Evolutionary conservation across 2,113 vertebrate species (phyloP).

Genomic region (Cygnus buccinator): DNA sequence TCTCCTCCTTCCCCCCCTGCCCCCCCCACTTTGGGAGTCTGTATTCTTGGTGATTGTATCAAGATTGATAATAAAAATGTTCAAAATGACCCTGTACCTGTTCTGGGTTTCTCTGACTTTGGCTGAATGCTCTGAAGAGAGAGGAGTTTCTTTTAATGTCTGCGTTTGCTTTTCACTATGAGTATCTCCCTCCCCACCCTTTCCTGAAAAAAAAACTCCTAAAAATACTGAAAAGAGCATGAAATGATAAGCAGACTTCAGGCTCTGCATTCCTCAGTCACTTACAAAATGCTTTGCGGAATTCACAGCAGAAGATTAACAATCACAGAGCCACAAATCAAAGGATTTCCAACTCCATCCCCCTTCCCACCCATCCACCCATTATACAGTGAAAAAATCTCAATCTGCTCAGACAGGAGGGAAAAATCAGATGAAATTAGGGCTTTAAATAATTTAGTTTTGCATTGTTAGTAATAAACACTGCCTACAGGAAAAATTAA

Average conservation of each 20-base stretch:
- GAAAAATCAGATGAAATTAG: not conserved
- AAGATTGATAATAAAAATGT: not conserved
- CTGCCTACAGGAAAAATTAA: not conserved
- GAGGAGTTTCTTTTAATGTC: not conserved
- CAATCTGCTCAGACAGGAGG: not conserved
- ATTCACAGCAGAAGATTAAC: conserved; percentile 26
- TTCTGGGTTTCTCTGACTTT: not conserved
- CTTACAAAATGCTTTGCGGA: not conserved
- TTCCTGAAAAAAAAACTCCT: not conserved
- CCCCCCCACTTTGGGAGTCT: not conserved
- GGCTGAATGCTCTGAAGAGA: not conserved
- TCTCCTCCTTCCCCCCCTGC: not conserved
- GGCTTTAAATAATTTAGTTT: not conserved
- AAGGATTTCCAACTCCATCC: conserved; percentile 6
- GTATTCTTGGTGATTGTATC: not conserved
- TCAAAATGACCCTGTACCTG: not conserved
- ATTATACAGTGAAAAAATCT: not conserved
- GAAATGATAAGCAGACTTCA: not conserved
- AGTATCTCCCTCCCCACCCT: not conserved
- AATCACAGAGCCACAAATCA: conserved; percentile 1
- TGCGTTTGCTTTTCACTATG: not conserved
- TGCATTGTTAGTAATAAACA: not conserved
- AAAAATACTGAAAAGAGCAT: not conserved
- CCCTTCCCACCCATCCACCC: not conserved
- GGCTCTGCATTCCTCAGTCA: not conserved